Conservation (phyloP, 2,797 vertebrate genomes). For the Chromis chromis region DNA sequence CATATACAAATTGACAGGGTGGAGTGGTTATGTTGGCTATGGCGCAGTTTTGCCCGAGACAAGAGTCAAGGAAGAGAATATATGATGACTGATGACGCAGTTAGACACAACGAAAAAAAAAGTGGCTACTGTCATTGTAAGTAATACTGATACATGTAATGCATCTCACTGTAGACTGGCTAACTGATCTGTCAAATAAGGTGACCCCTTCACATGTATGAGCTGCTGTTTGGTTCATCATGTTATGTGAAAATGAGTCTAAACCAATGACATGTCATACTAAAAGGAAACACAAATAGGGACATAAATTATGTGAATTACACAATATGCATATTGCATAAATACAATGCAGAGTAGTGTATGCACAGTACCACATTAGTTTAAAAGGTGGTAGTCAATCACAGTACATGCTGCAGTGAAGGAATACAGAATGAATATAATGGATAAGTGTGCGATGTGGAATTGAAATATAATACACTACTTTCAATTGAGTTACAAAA, state of each 20-base stretch:
- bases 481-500: slow-evolving; percentile 68
- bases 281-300: slow-evolving; percentile 56
- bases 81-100: not conserved
- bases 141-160: slow-evolving; percentile 1
- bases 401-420: slow-evolving; percentile 42
- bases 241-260: slow-evolving; percentile 53
- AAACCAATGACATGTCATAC: slow-evolving; percentile 59
- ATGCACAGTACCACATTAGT: slow-evolving; percentile 52
- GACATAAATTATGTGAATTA: slow-evolving; percentile 62
- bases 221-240: slow-evolving; percentile 51
- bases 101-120: not conserved
- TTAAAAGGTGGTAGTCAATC: slow-evolving; percentile 74
- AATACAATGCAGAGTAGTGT: slow-evolving; percentile 54
- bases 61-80: slow-evolving; percentile 3
- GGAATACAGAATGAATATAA: slow-evolving; percentile 57
- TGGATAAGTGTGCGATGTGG: slow-evolving; percentile 51
- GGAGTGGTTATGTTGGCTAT: slow-evolving; percentile 46
- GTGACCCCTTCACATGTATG: slow-evolving; percentile 23
- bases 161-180: slow-evolving; percentile 4
- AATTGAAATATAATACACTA: slow-evolving; percentile 65
- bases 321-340: slow-evolving; percentile 62
- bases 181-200: slow-evolving; percentile 40
- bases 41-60: slow-evolving; percentile 32
- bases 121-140: not conserved
- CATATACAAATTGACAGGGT: slow-evolving; percentile 55